These are phyloP conservation scores for Clarias macrocephalus DNA, from an alignment of 2,113 vertebrate species.

Conservation along the genomic window DNA sequence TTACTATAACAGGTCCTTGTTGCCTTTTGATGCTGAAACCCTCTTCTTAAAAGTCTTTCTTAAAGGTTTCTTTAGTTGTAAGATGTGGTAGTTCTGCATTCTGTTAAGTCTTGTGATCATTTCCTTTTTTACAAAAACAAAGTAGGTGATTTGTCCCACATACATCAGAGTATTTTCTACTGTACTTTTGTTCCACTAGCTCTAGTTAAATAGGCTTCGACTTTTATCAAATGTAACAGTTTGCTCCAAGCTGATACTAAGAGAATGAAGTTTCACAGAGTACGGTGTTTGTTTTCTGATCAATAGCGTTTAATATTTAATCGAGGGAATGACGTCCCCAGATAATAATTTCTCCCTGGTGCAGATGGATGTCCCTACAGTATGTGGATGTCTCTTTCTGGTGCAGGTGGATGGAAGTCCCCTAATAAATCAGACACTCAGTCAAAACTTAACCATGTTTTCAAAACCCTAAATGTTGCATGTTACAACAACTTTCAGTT, in stretches of 20 bases:
- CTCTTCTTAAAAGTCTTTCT: background rate
- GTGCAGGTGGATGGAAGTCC: background rate
- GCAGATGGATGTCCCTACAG: too few relatives aligned
- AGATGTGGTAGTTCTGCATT: background rate
- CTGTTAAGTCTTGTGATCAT: background rate
- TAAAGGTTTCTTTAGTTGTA: background rate
- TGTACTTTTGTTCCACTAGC: background rate
- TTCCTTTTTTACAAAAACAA: constrained; percentile 11
- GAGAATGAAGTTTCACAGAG: background rate
- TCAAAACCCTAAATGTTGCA: background rate
- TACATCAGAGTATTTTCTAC: background rate
- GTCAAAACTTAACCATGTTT: background rate
- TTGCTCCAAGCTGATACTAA: background rate
- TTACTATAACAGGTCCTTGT: background rate
- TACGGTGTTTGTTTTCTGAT: background rate
- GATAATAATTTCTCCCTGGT: background rate
- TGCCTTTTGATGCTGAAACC: background rate
- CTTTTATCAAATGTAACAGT: background rate
- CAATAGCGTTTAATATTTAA: background rate
- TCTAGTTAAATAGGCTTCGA: background rate
- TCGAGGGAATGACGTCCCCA: background rate
- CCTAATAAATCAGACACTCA: background rate
- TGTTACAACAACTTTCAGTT: background rate
- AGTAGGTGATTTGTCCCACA: background rate
- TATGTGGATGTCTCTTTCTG: background rate